Evolutionary conservation across 2,888 invertebrate genomes (phyloP), one percentile per base, ranked within the genome.

Genomic region (Baccha elongata): DNA sequence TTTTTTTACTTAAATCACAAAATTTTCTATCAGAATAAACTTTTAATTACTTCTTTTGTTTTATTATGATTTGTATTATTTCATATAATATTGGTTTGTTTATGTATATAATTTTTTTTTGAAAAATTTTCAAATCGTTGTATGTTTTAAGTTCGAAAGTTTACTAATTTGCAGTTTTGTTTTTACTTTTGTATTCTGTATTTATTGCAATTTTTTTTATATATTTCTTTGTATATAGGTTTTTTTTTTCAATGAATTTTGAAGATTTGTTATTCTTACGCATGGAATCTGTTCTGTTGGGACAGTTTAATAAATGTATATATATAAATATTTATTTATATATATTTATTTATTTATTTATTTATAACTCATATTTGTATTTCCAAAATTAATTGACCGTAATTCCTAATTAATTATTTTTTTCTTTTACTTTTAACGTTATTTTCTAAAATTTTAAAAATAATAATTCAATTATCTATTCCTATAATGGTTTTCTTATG

Each of bases 121-220:
- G 72, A 79, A 74, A 84, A 79, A 74, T 71, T 50, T 62, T 85
- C 84, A 84, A 85, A 79, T 88, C 89, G 89, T 89, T 88, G 89
- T 88, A 88, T 88, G 87, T 87, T 88, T 85, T 89, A 88, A 89
- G 88, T 89, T 89, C 87, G 88, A 89, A 89, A 89, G 86, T 69
- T 84, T 71, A 55, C 60, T 74, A 74, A 67, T 69, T 74, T 76
- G 71, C 68, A 48, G 46, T 64, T 53, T 64, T 64, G 11, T 65
- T 60, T 7, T 53, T 19, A 23, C 29, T 23, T 37, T 67, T 80
- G 40, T 69, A 21, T 68, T 76, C 40, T 67, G 60, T 67, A 42
- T 23, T 68, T 64, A 64, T 78, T 78, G 62, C 67, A 68, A 62
- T 67, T 21, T 67, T 67, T 15, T 35, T 11, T 48, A 21, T 60